These are phyloP conservation scores for Carlito syrichta DNA, from an alignment of 2,113 vertebrate genomes.

Conservation along the genomic window DNA sequence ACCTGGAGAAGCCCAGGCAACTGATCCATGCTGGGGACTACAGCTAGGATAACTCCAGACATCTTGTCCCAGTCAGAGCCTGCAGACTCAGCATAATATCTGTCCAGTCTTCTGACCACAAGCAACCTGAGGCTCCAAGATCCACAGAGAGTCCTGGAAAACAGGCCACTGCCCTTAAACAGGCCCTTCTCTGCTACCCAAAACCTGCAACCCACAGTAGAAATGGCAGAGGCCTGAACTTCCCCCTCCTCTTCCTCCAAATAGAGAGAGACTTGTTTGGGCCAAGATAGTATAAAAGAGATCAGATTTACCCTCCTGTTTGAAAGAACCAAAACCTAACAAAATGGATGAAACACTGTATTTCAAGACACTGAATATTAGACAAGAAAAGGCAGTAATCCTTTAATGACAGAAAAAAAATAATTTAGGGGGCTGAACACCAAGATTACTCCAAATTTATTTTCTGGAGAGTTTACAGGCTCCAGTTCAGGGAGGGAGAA, in stretches of 20 bases:
- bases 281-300: not conserved
- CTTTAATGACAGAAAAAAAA: not conserved
- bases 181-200: not conserved
- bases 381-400: not conserved
- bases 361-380: not conserved
- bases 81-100: not conserved
- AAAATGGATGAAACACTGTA: not conserved
- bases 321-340: not conserved
- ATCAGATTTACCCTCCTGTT: not conserved
- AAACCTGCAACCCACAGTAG: not conserved
- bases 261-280: not conserved
- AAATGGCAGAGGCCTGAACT: no score
- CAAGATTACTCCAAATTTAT: not conserved
- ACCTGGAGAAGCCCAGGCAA: not conserved
- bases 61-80: not conserved
- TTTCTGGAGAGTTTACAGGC: not conserved
- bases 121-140: not conserved
- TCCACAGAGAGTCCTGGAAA: not conserved
- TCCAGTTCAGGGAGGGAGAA: not conserved
- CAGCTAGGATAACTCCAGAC: not conserved
- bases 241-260: no score
- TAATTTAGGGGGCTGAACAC: not conserved
- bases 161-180: not conserved
- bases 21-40: not conserved
- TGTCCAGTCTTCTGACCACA: not conserved